Conservation (phyloP, 2,113 vertebrate genomes). For the Sakesphorus luctuosus region DNA sequence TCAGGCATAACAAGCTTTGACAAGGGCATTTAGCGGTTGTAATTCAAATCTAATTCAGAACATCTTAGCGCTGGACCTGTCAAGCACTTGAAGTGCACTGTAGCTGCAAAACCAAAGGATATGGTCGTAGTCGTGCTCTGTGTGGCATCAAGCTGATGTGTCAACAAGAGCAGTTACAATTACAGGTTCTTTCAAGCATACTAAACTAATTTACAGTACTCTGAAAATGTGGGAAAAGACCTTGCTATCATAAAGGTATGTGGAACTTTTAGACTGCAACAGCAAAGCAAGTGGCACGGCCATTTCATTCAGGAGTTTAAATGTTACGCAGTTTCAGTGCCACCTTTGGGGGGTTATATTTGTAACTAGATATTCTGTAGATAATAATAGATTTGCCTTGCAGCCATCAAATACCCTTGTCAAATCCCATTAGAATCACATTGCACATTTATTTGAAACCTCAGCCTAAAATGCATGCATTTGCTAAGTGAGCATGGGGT, state of each 20-base stretch:
- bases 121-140: conserved; percentile 85
- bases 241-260: conserved; percentile 61
- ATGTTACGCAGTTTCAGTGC: not conserved
- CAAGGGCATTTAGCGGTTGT: conserved; percentile 99
- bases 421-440: conserved; percentile 70
- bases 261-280: conserved; percentile 58
- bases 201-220: conserved; percentile 87
- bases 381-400: conserved; percentile 66
- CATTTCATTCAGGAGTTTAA: conserved; percentile 44
- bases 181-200: conserved; percentile 86
- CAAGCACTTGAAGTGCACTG: conserved; percentile 92
- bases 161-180: conserved; percentile 90
- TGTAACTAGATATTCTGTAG: conserved; percentile 64
- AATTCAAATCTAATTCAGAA: conserved; percentile 99
- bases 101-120: conserved; percentile 81
- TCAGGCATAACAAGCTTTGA: conserved; percentile 96
- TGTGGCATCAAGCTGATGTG: conserved; percentile 92
- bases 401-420: conserved; percentile 58
- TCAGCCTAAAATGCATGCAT: conserved; percentile 26
- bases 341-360: not conserved
- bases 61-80: conserved; percentile 99
- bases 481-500: conserved; percentile 61
- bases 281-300: conserved; percentile 52
- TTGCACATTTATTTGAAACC: conserved; percentile 39
- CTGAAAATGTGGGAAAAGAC: conserved; percentile 79